Base-by-base conservation (phyloP, 35 echinoderm and acorn worm species). In the Ophioderma brevispina region DNA sequence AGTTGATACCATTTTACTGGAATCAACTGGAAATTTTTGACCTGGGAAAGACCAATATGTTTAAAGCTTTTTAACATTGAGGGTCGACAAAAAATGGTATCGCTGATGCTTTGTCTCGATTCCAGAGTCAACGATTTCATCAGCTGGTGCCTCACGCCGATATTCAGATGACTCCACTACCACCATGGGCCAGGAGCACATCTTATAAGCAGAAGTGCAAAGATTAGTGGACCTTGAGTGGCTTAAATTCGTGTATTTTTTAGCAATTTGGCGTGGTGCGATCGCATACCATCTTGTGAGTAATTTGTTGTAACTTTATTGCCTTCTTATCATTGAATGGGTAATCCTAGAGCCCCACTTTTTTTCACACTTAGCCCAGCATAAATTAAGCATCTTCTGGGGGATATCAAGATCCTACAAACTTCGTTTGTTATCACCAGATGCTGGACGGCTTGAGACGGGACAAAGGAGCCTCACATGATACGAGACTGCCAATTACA, bases 41-140 rank as follows among this genome's bases (percentile, higher is more conserved):
- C n/a, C n/a, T n/a, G n/a, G n/a, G n/a, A n/a, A n/a, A n/a, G n/a
- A n/a, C n/a, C n/a, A n/a, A n/a, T n/a, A n/a, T n/a, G n/a, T n/a
- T n/a, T n/a, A n/a, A n/a, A n/a, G n/a, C n/a, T n/a, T n/a, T n/a
- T n/a, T n/a, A n/a, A n/a, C 31, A 40, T 81, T 0, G 25, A 36
- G 31, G 39, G 40, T n/a, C n/a, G 1, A 39, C 1, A 33, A 25
- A 36, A 64, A 89, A 89, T 89, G 50, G 31, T 55, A 78, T 56
- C 18, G 87, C 87, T 0, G 87, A 89, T 59, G 87, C 76, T 46
- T 42, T 89, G 11, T 89, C 87, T 56, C 87, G 76, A 39, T 80
- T 89, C 37, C 76, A 89, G 87, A 89, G 32, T 31, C 11, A 0
- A 14, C 35, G 77, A 0, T 89, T 89, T 32, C 87, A 32, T 40